Evolutionary conservation across 2,113 vertebrate genomes (phyloP).

Genomic region (Erythrolamprus reginae): DNA sequence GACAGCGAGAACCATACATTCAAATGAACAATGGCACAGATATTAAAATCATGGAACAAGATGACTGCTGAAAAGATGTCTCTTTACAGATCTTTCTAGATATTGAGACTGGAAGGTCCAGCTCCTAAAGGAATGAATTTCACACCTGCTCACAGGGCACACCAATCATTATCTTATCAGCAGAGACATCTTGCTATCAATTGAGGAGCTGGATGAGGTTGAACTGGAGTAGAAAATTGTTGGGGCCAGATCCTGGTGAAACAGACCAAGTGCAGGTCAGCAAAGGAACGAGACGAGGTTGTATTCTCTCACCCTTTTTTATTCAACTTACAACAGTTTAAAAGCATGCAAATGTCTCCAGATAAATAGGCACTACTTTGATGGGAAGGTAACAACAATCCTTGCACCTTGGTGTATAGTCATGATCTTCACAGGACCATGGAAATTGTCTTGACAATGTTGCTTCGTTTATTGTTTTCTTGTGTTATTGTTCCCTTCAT

Average conservation of each 20-base stretch:
- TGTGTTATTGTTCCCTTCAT: too few species aligned
- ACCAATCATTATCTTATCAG: not conserved
- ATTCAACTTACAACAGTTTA: not conserved
- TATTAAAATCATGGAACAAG: not conserved
- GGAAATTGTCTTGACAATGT: not conserved
- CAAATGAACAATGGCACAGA: not conserved
- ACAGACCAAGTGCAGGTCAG: not conserved
- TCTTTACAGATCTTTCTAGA: not conserved
- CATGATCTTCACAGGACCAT: not conserved
- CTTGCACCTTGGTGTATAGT: not conserved
- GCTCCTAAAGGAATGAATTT: not conserved
- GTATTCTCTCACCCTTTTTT: not conserved
- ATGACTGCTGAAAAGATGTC: not conserved
- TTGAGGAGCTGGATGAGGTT: not conserved
- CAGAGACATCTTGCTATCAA: not conserved
- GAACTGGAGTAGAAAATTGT: not conserved
- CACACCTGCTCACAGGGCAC: not conserved
- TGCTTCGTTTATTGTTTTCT: too few species aligned
- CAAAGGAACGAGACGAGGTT: not conserved
- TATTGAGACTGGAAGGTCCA: not conserved
- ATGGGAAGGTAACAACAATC: not conserved
- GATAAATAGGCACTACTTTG: not conserved
- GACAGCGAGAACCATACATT: not conserved
- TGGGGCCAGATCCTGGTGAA: not conserved
- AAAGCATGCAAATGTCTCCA: not conserved